A percentile compares a stretch with the other conserved stretches of the same genome.
Evolutionary conservation across 2,888 invertebrate genomes (phyloP).

Genomic region (Lepas anatifera): DNA sequence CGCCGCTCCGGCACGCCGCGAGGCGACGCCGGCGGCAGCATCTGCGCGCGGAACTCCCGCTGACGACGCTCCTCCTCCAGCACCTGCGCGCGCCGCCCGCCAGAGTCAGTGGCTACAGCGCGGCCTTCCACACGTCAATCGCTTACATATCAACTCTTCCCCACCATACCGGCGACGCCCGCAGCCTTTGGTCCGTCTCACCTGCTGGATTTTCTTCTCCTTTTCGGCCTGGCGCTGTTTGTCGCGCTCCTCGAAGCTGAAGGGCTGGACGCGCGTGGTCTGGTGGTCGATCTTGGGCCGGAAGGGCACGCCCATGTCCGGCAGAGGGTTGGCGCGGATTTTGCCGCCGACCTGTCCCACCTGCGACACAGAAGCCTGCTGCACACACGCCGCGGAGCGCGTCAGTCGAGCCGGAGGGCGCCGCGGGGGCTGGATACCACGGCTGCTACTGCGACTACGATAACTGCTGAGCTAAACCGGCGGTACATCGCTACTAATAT

Average conservation of each 20-base stretch:
- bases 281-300: background rate
- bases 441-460: too few relatives aligned
- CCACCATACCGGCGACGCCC: background rate
- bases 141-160: too few relatives aligned
- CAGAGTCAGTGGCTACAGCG: too few relatives aligned
- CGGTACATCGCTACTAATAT: too few relatives aligned
- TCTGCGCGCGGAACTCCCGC: slow-evolving; percentile 3
- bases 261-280: background rate
- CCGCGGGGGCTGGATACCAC: too few relatives aligned
- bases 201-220: background rate
- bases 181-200: background rate
- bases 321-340: background rate
- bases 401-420: too few relatives aligned
- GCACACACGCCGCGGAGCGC: too few relatives aligned
- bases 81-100: background rate
- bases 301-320: background rate
- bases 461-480: too few relatives aligned
- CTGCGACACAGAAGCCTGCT: too few relatives aligned
- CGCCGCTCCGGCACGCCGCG: background rate
- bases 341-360: too few relatives aligned
- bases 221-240: background rate
- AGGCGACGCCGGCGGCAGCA: background rate
- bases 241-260: background rate
- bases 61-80: slow-evolving; percentile 2
- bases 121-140: too few relatives aligned